Evolutionary conservation across 2,888 invertebrate species (phyloP), one percentile per base, ranked within the genome.

Genomic region (Drosophila phalerata): DNA sequence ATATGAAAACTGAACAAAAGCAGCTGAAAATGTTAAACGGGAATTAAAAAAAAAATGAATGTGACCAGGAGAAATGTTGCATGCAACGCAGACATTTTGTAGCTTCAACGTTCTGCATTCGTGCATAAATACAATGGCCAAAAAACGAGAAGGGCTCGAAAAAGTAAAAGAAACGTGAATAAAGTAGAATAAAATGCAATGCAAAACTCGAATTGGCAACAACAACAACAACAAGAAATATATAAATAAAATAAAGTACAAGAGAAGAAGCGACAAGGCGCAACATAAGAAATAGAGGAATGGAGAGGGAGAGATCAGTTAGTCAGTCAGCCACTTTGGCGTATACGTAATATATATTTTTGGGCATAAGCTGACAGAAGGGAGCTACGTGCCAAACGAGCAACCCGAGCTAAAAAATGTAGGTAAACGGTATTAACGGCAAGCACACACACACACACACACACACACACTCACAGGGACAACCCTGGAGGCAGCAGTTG

Each of bases 361-460:
- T 65, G 78, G 77, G 62, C 69, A 73, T 61, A 49, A 55, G 48
- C 47, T 42, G 49, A 3, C 13, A 5, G 51, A 13, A 10, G 15
- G n/a, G 67, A 58, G 65, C 74, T 74, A 81, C 81, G 81, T 79
- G 79, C 58, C 55, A 43, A 57, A 43, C 51, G 60, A 61, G 60
- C 58, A 15, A 51, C 42, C 40, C 60, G 30, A 32, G 42, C 65
- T 56, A 77, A 76, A 37, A 60, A 67, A 66, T 79, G 67, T 79
- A 76, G 78, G 88, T 84, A 84, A 84, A 85, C 77, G 88, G 86
- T 88, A 88, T 84, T 88, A 88, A 88, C 88, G 84, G 85, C 67
- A 37, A 56, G 60, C 64, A 48, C 68, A 57, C 51, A 51, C 63
- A 55, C 62, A 43, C 47, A 63, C 40, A 61, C 15, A 61, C 48